A percentile compares a stretch with the other conserved stretches of the same genome.
Evolutionary conservation across 2,797 vertebrate genomes (phyloP).

Genomic region (Bucorvus abyssinicus): DNA sequence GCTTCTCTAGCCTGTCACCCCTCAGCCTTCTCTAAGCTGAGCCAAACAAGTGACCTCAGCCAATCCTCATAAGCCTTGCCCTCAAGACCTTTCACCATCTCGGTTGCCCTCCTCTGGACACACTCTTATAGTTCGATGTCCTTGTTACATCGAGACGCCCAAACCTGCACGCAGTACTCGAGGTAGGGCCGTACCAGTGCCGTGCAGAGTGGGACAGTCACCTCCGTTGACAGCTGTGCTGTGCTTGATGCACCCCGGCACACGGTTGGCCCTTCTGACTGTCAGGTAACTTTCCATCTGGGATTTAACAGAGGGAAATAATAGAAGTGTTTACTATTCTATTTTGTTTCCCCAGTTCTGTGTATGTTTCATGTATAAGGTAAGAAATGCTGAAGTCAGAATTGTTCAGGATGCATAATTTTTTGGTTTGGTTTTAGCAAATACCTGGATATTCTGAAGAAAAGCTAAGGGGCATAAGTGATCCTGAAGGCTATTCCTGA

Average conservation of each 20-base stretch:
- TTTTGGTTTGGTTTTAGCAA: neutral
- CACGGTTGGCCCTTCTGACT: neutral
- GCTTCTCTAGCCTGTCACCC: neutral
- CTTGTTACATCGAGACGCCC: too few species aligned
- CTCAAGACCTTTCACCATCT: neutral
- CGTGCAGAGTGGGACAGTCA: neutral
- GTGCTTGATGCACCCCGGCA: neutral
- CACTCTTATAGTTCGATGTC: too few species aligned
- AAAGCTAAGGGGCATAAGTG: neutral
- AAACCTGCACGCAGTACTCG: neutral
- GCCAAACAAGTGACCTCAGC: neutral
- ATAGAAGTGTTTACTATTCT: neutral
- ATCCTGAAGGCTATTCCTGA: neutral
- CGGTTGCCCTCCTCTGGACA: neutral
- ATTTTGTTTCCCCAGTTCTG: neutral
- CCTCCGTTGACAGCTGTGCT: neutral
- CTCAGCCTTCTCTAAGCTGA: neutral
- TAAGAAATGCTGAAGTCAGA: neutral
- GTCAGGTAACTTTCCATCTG: neutral
- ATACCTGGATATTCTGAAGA: neutral
- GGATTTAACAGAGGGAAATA: neutral
- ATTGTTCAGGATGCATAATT: neutral
- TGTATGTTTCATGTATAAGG: neutral
- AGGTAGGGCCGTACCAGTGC: neutral
- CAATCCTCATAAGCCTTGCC: neutral